Evolutionary conservation across 1,140 invertebrate genomes (phyloP).

Genomic region (Heliconius hewitsoni): DNA sequence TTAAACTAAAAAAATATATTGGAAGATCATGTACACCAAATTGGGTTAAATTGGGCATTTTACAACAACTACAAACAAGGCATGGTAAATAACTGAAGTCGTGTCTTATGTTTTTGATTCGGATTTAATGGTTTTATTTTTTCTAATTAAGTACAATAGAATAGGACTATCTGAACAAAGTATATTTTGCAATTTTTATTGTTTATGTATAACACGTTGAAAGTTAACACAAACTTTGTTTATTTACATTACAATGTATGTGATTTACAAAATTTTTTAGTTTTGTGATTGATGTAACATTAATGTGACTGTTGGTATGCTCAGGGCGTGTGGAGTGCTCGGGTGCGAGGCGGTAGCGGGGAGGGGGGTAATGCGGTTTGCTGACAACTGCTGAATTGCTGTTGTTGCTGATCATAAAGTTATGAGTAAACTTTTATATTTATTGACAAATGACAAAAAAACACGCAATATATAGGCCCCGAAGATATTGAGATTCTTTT

Average conservation of each 20-base stretch:
- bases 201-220: not conserved
- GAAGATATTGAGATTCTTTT: not conserved
- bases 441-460: slow-evolving; percentile 66
- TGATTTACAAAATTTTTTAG: not conserved
- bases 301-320: slow-evolving; percentile 76
- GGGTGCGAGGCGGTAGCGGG: slow-evolving; percentile 70
- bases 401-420: slow-evolving; percentile 78
- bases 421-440: slow-evolving; percentile 80
- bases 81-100: slow-evolving; percentile 61
- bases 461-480: slow-evolving; percentile 45
- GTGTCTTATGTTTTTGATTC: slow-evolving; percentile 33
- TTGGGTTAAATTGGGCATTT: slow-evolving; percentile 67
- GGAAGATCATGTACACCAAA: slow-evolving; percentile 65
- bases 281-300: slow-evolving; percentile 48
- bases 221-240: not conserved
- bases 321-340: slow-evolving; percentile 71
- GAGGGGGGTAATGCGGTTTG: slow-evolving; percentile 71
- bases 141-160: slow-evolving; percentile 20
- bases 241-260: not conserved
- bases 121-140: slow-evolving; percentile 15
- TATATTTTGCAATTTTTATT: slow-evolving; percentile 25
- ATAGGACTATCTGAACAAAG: slow-evolving; percentile 34
- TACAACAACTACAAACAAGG: slow-evolving; percentile 57
- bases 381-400: slow-evolving; percentile 78
- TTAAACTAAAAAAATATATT: slow-evolving; percentile 48